Base-by-base conservation (phyloP, 2,113 vertebrate genomes). In the Neotragus moschatus region DNA sequence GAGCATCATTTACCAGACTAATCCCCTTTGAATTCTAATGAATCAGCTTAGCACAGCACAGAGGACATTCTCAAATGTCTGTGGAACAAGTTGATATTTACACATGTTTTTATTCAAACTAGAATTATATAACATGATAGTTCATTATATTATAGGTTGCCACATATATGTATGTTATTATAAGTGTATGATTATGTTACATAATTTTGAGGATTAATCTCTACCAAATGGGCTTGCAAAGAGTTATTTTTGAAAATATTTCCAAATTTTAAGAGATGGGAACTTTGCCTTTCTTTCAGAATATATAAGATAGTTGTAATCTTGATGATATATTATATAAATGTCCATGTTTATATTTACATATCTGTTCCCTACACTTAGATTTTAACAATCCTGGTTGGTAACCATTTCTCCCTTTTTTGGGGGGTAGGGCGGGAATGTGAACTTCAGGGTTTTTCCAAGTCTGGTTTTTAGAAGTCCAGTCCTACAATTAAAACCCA, bases 161-260 rank as follows among this genome's bases (percentile, higher is more conserved):
- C 82, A 7, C 14, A 19, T 60, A 36, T 30, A 51, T 36, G 25
- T 39, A 51, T 39, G 23, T 60, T 56, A 81, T 51, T 91, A 17
- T 33, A 92, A 75, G 10, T 84, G 17, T 96, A 7, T 53, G 66
- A 43, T 49, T 84, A 51, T 94, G 28, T 80, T 95, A 51, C 14
- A 36, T 70, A 36, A 61, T 93, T 97, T 85, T 86, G 95, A 97
- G 53, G 36, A 66, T 55, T 91, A 49, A 75, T 79, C 56, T 75
- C 53, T 96, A 84, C 66, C 47, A 81, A 75, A 10, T 58, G 28
- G n/a, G 1, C 63, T 80, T 93, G 36, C 63, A 70, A 81, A 70
- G 43, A 58, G 11, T 30, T 55, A 58, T 58, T 90, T 89, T 94
- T 95, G 70, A 86, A 94, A 82, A 39, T 56, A 80, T 15, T 92